Conservation (phyloP, 2,797 vertebrate genomes). For the Phaenicophaeus curvirostris region DNA sequence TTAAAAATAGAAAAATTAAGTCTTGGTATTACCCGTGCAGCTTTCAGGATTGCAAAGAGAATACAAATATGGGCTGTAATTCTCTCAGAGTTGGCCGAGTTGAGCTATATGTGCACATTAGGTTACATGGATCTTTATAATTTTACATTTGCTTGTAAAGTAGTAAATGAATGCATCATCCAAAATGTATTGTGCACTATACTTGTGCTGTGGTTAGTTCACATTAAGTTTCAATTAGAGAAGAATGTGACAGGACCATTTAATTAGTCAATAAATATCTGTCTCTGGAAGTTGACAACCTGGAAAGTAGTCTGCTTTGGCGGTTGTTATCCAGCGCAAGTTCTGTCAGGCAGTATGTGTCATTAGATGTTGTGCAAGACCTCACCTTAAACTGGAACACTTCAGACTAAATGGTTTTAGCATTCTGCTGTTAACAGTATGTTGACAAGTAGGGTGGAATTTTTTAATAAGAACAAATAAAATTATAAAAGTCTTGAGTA, state of each 20-base stretch:
- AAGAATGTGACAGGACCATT: slow-evolving; percentile 77
- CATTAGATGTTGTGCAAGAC: slow-evolving; percentile 52
- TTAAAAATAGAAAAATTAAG: background rate
- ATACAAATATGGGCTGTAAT: background rate
- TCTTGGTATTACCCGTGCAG: background rate
- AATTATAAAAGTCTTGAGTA: slow-evolving; percentile 38
- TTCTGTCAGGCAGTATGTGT: slow-evolving; percentile 68
- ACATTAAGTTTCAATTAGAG: slow-evolving; percentile 53
- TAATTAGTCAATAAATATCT: slow-evolving; percentile 78
- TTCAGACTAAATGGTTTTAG: slow-evolving; percentile 1
- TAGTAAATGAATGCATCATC: background rate
- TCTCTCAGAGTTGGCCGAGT: background rate
- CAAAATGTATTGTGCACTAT: background rate
- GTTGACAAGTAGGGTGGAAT: slow-evolving; percentile 44
- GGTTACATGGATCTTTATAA: background rate
- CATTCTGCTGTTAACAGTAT: background rate
- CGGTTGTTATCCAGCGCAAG: slow-evolving; percentile 60
- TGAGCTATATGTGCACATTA: background rate
- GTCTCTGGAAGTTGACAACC: slow-evolving; percentile 70
- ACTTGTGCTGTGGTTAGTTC: slow-evolving; percentile 38
- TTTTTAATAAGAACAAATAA: slow-evolving; percentile 36
- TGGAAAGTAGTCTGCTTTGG: slow-evolving; percentile 78
- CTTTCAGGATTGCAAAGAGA: background rate
- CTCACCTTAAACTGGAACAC: slow-evolving; percentile 38
- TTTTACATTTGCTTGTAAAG: background rate